Evolutionary conservation across 2,888 invertebrate species (phyloP), one percentile per base, ranked within the genome.

Genomic region (Anorthoa munda): DNA sequence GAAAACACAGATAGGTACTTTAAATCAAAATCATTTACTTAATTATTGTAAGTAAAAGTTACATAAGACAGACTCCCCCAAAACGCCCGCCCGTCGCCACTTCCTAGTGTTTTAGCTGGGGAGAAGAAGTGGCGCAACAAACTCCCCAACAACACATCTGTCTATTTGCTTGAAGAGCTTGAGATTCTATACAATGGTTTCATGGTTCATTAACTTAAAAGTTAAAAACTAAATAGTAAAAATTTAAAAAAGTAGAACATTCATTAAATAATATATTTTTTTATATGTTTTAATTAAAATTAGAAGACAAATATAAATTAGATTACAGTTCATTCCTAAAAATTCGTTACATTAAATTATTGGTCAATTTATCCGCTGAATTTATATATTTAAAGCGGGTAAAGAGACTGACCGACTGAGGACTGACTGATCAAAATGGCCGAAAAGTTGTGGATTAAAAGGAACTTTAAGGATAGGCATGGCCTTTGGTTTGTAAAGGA

Each of bases 61-160:
- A 72, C 51, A 59, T 46, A 12, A 48, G 55, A 67, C 70, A 71
- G 68, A 66, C 11, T 46, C 68, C 68, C 70, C 48, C 67, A 70
- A 66, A 70, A 21, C 46, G 70, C 65, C 67, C 67, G 1, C 70
- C 70, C 70, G 21, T 66, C 67, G 21, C 21, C 70, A 66, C 70
- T 70, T 70, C 71, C 68, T 68, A 68, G 71, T 71, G 68, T 48
- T 70, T 7, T 67, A 15, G 67, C 67, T 70, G 55, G 31, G 55
- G 17, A 69, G 69, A 69, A 65, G 69, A 65, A 69, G 53, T 65
- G 65, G 66, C 51, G 69, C 51, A 69, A 69, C 66, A 65, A 69
- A 69, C 69, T 55, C 69, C 66, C 53, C 53, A 70, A 31, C 53
- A 70, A 55, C 66, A 70, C 66, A 4, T 31, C 53, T 70, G 70